Base-by-base conservation (phyloP, 2,888 invertebrate species). In the Eupithecia tripunctaria region DNA sequence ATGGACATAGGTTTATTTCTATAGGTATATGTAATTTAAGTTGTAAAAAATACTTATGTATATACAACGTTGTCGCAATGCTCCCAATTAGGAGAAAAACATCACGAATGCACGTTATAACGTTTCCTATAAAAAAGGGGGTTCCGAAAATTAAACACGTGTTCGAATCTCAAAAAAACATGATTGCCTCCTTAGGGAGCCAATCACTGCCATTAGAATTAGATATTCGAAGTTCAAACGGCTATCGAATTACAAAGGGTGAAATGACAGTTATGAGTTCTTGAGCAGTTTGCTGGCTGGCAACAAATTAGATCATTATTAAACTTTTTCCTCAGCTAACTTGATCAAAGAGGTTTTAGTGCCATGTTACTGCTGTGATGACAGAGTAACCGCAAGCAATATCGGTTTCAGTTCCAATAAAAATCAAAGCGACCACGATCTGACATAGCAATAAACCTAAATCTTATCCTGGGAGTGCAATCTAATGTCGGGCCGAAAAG, bases 151-250 rank as follows among this genome's bases (percentile, higher is more conserved):
- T 89, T 89, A 91, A 93, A 92, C 94, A 93, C 94, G 93, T 94
- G 94, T 91, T 90, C 91, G 81, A 88, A 89, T 86, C 89, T 91
- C 87, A 84, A 91, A 92, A 93, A 93, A 91, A 93, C 91, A 86
- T 92, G 92, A 94, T 94, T 92, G 89, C 89, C 91, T 93, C 94
- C 93, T 91, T 79, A 87, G 91, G 94, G 94, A 94, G 90, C 91
- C 93, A 94, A 93, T 94, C 92, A 93, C 89, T 83, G 89, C 88
- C 88, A 92, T 93, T 93, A 93, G 91, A 93, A 93, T 93, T 93
- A 93, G 93, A 93, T 92, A 92, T 93, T 92, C 87, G 86, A 88
- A 87, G 88, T 91, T 90, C 89, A 89, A 91, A 91, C 89, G 84
- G 85, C 85, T 91, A 93, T 93, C 91, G 82, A 86, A 86, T 93